Conservation (phyloP, 1,140 invertebrate genomes). For the Eciton burchellii region DNA sequence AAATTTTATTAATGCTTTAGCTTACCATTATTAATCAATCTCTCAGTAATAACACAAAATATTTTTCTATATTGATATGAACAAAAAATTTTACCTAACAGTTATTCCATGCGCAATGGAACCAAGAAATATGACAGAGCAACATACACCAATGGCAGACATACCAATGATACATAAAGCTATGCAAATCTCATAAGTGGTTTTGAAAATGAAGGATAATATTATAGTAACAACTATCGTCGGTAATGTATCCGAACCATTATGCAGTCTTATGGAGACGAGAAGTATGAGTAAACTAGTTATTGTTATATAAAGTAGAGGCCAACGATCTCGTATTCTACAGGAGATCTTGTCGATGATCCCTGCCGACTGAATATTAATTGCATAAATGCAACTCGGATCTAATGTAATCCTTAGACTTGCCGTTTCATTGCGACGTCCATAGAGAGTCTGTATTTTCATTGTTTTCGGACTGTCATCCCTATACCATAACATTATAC, state of each 20-base stretch:
- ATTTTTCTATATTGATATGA: conserved; percentile 16
- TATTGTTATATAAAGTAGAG: conserved; percentile 77
- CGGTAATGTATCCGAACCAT: conserved; percentile 58
- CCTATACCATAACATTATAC: conserved; percentile 74
- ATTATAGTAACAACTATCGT: conserved; percentile 73
- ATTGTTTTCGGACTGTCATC: conserved; percentile 83
- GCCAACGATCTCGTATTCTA: conserved; percentile 81
- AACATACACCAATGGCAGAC: conserved; percentile 83
- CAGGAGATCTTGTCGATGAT: conserved; percentile 78
- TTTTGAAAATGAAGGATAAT: conserved; percentile 65
- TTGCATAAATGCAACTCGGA: conserved; percentile 87
- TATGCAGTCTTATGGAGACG: conserved; percentile 78
- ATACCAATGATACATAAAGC: conserved; percentile 85
- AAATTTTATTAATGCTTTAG: conserved; percentile 35
- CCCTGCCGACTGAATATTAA: conserved; percentile 78
- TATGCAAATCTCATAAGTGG: conserved; percentile 79
- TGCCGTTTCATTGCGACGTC: conserved; percentile 79
- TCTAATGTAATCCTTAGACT: conserved; percentile 86
- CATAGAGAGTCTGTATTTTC: conserved; percentile 85
- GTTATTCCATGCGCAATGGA: conserved; percentile 87
- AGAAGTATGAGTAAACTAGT: conserved; percentile 79
- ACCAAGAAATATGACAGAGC: conserved; percentile 86
- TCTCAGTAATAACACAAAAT: conserved; percentile 32
- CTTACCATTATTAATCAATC: background rate
- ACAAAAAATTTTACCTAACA: conserved; percentile 83